phyloP scores from a whole-genome alignment of 2,113 vertebrate species.

The Pseudorasbora parva region DNA sequence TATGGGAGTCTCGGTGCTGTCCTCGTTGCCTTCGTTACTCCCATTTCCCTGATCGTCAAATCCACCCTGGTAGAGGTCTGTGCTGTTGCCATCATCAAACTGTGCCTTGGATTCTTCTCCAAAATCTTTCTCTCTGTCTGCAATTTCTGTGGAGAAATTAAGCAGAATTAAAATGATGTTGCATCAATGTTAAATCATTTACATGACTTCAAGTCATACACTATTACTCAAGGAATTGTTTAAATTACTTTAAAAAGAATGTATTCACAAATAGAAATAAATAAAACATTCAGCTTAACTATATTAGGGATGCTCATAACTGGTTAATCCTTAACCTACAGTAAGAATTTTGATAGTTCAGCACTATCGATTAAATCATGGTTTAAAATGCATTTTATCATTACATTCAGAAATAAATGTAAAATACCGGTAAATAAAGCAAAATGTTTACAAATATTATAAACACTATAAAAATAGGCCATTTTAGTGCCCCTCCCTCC shows the following conservation, averaged over 20 bases:
- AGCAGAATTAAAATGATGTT: neutral
- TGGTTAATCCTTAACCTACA: too few relatives aligned
- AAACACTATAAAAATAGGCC: too few relatives aligned
- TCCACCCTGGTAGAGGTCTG: constrained; percentile 17
- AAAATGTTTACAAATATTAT: too few relatives aligned
- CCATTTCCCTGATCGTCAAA: neutral
- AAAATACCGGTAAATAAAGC: too few relatives aligned
- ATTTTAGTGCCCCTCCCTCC: too few relatives aligned
- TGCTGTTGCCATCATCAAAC: constrained; percentile 42
- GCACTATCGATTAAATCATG: too few relatives aligned
- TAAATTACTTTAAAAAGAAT: neutral
- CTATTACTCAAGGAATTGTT: too few relatives aligned
- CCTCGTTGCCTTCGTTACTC: constrained; percentile 34
- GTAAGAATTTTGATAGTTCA: too few relatives aligned
- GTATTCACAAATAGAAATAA: neutral
- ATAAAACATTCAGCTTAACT: neutral
- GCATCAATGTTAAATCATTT: neutral
- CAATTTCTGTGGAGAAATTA: constrained; percentile 1
- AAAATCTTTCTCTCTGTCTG: constrained; percentile 14
- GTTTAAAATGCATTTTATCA: too few relatives aligned
- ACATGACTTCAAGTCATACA: neutral
- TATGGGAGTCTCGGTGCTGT: neutral
- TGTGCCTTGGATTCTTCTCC: constrained; percentile 19
- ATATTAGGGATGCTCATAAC: neutral
- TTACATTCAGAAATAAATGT: too few relatives aligned